Evolutionary conservation across 2,888 invertebrate genomes (phyloP), one percentile per base, ranked within the genome.

Genomic region (Arrhopalites spinosus): DNA sequence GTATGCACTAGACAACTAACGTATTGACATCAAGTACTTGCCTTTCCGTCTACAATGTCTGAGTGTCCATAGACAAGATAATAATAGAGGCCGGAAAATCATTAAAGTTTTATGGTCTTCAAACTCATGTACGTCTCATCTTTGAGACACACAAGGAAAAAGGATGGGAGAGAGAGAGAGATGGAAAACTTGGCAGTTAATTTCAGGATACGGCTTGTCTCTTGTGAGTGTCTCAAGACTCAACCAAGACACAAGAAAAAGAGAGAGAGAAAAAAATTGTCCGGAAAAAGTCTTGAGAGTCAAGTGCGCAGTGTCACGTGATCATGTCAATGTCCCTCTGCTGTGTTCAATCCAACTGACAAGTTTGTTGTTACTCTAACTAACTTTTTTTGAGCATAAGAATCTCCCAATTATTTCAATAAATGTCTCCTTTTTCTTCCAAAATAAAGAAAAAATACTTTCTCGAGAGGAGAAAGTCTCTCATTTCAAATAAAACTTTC

Each of bases 171-270:
- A 69, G 73, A 17, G 74, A 67, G 45, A 59, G 74, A 30, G 17
- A 45, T 59, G 20, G 20, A 36, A 36, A 68, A 69, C 36, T 73
- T 73, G 45, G 50, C 73, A 74, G 20, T 74, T 50, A 74, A 74
- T 63, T 69, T 63, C 43, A 63, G 69, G 61, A 17, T 27, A 23
- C 23, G 56, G 23, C n/a, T 15, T 56, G 23, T 20, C 23, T 56
- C n/a, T n/a, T 3, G 56, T 56, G 56, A 56, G 23, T 56, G 56
- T 56, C n/a, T n/a, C 23, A 23, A 61, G 61, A 61, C n/a, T 13
- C 7, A 61, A 25, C 2, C 3, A 61, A 23, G 23, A 23, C 3
- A 23, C 7, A 23, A 23, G 61, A 61, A 15, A 27, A 20, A 11
- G 61, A 61, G 61, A 17, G 8, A 23, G 61, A 61, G 29, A 23